Conservation (phyloP, 23 tunicate genomes). For the Styela plicata region DNA sequence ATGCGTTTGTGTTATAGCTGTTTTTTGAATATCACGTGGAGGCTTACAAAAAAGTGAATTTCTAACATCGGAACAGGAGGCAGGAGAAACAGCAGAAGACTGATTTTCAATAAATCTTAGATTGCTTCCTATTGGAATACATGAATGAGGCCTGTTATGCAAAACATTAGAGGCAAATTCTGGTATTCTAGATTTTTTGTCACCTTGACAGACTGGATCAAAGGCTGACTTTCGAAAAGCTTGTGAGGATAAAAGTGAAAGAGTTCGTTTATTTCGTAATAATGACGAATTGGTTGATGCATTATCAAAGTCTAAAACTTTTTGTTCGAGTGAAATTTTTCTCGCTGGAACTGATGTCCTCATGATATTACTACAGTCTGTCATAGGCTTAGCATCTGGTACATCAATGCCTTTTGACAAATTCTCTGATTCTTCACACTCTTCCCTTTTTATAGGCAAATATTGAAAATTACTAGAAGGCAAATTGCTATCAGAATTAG, state of each 20-base stretch:
- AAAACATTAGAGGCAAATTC: not conserved
- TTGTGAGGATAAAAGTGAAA: no score
- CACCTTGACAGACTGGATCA: no score
- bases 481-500: not conserved
- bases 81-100: not conserved
- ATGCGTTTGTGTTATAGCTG: no score
- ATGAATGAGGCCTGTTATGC: not conserved
- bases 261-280: no score
- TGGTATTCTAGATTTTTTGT: not conserved
- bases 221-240: no score
- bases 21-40: no score
- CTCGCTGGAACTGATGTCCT: not conserved
- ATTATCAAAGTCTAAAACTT: no score
- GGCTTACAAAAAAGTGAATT: no score
- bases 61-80: not conserved
- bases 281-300: no score
- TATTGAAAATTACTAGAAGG: not conserved
- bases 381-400: constrained; percentile 21
- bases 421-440: not conserved
- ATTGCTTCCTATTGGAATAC: not conserved
- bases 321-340: not conserved
- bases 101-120: not conserved
- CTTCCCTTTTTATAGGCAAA: not conserved
- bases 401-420: constrained; percentile 1
- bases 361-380: not conserved